phyloP scores from a whole-genome alignment of 2,888 invertebrate species.

The Drosophila mulleri region DNA sequence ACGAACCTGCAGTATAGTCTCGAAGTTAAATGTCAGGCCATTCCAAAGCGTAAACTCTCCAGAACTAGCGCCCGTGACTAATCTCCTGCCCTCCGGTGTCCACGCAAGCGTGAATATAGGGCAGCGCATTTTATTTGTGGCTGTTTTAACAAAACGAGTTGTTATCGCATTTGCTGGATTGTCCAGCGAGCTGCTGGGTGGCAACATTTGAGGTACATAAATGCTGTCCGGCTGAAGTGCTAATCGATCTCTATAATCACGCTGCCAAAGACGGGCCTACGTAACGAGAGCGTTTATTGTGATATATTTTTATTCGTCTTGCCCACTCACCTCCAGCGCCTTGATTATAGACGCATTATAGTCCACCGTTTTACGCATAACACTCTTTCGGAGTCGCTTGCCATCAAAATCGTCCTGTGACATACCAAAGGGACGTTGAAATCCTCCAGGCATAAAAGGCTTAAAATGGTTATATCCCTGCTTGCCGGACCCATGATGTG shows the following conservation, averaged over 20 bases:
- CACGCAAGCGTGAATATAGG: constrained; percentile 99
- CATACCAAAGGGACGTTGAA: constrained; percentile 87
- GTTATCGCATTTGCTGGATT: constrained; percentile 98
- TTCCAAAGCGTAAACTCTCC: constrained; percentile 99
- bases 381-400: constrained; percentile 96
- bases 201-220: constrained; percentile 96
- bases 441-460: constrained; percentile 82
- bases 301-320: neutral
- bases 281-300: neutral
- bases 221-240: constrained; percentile 97
- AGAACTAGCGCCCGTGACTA: constrained; percentile 99
- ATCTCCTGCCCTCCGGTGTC: constrained; percentile 99
- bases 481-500: constrained; percentile 81
- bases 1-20: constrained; percentile 98
- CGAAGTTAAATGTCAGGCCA: constrained; percentile 99
- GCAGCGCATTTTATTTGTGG: constrained; percentile 99
- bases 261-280: constrained; percentile 97
- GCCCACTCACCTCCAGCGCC: constrained; percentile 91
- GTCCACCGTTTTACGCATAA: constrained; percentile 99
- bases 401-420: constrained; percentile 97
- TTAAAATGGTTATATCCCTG: constrained; percentile 84
- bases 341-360: constrained; percentile 98
- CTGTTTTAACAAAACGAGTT: constrained; percentile 98
- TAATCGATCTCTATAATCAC: constrained; percentile 95
- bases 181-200: constrained; percentile 96